These are phyloP conservation scores for Sphaeramia orbicularis DNA, from an alignment of 2,797 vertebrate species.

Conservation along the genomic window DNA sequence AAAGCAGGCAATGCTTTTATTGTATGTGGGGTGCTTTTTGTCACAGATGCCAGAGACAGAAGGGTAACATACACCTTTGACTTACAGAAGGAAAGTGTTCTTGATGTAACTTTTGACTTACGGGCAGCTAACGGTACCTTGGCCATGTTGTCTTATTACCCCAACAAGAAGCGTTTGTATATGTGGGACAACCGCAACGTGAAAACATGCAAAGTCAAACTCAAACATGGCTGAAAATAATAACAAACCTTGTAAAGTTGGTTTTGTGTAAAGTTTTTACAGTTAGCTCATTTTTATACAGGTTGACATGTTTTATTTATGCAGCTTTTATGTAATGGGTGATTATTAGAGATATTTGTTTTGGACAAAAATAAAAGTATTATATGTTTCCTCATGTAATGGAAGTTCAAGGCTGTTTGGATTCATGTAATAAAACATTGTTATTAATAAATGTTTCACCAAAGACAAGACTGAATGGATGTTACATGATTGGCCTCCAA, in stretches of 20 bases:
- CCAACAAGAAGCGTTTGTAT: slow-evolving; percentile 84
- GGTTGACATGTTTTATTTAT: not conserved
- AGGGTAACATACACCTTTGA: slow-evolving; percentile 90
- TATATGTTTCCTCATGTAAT: no score
- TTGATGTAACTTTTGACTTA: slow-evolving; percentile 85
- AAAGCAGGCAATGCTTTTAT: slow-evolving; percentile 94
- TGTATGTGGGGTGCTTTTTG: slow-evolving; percentile 88
- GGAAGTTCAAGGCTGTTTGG: no score
- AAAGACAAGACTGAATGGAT: not conserved
- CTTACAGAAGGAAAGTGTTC: slow-evolving; percentile 80
- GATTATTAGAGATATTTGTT: not conserved
- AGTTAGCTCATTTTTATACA: not conserved
- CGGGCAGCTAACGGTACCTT: slow-evolving; percentile 83
- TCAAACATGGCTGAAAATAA: slow-evolving; percentile 60
- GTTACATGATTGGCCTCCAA: no score
- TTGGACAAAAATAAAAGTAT: no score
- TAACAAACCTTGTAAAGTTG: not conserved
- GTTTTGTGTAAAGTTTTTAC: not conserved
- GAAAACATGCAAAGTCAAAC: slow-evolving; percentile 85
- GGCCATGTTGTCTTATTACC: slow-evolving; percentile 91
- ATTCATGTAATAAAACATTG: no score
- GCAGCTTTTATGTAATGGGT: not conserved
- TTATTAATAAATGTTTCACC: no score
- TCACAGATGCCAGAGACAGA: slow-evolving; percentile 88
- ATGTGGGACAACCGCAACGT: slow-evolving; percentile 90